A percentile compares a stretch with the other conserved stretches of the same genome.
These are phyloP conservation scores for Halictus rubicundus DNA, from an alignment of 1,140 invertebrate genomes.

Conservation along the genomic window DNA sequence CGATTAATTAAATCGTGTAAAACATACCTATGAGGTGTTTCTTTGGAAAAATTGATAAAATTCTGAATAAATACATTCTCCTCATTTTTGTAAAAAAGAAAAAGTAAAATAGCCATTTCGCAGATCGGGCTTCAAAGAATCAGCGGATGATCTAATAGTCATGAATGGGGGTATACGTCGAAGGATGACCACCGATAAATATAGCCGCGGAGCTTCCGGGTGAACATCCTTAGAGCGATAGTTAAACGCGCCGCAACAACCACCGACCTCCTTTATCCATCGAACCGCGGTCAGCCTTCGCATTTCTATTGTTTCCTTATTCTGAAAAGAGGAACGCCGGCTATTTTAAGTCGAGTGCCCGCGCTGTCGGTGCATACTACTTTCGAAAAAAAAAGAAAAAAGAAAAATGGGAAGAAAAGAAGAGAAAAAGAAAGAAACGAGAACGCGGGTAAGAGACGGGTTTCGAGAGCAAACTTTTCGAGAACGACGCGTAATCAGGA, in stretches of 20 bases:
- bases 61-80: too few relatives aligned
- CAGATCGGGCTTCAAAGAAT: too few relatives aligned
- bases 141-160: too few relatives aligned
- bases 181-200: slow-evolving; percentile 63
- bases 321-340: slow-evolving; percentile 14
- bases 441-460: too few relatives aligned
- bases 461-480: neutral
- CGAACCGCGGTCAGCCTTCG: slow-evolving; percentile 31
- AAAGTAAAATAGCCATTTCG: too few relatives aligned
- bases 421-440: neutral
- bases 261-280: slow-evolving; percentile 47
- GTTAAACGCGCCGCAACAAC: slow-evolving; percentile 35
- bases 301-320: slow-evolving; percentile 39
- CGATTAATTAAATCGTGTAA: too few relatives aligned
- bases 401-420: neutral
- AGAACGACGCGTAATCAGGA: neutral
- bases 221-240: slow-evolving; percentile 69
- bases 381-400: neutral
- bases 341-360: slow-evolving; percentile 19
- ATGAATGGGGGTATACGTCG: slow-evolving; percentile 27
- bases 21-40: too few relatives aligned
- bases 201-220: slow-evolving; percentile 68
- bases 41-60: too few relatives aligned
- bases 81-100: too few relatives aligned
- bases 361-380: neutral